These are phyloP conservation scores for Distichodus sexfasciatus DNA, from an alignment of 2,797 vertebrate species.

Conservation along the genomic window DNA sequence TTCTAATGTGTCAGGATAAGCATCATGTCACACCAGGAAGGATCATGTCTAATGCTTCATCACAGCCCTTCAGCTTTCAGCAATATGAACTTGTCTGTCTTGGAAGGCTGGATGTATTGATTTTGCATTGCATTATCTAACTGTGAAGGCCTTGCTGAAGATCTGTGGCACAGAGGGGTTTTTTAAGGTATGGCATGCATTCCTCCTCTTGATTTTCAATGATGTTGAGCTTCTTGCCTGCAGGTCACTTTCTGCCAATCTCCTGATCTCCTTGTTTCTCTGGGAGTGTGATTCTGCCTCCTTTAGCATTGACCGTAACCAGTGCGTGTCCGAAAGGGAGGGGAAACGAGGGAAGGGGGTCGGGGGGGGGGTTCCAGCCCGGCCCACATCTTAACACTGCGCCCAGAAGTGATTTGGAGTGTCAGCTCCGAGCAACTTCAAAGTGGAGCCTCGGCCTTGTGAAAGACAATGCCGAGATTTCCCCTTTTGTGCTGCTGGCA, in stretches of 20 bases:
- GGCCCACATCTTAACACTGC: slow-evolving; percentile 40
- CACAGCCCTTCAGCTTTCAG: slow-evolving; percentile 6
- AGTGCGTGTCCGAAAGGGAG: slow-evolving; percentile 7
- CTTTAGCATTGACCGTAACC: slow-evolving; percentile 24
- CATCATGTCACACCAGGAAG: neutral
- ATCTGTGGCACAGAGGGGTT: slow-evolving; percentile 16
- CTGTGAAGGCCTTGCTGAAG: slow-evolving; percentile 24
- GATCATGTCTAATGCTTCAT: slow-evolving; percentile 4
- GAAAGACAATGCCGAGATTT: slow-evolving; percentile 61
- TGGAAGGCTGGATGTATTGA: slow-evolving; percentile 19
- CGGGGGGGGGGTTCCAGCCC: slow-evolving; percentile 9
- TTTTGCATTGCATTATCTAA: slow-evolving; percentile 34
- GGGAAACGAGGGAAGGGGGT: neutral
- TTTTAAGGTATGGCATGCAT: slow-evolving; percentile 18
- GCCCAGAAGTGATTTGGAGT: slow-evolving; percentile 49
- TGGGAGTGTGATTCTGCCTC: slow-evolving; percentile 22
- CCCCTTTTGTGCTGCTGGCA: slow-evolving; percentile 51
- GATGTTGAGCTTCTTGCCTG: neutral
- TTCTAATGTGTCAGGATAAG: neutral
- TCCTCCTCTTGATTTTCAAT: slow-evolving; percentile 24
- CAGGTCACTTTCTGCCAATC: slow-evolving; percentile 19
- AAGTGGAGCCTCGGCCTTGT: slow-evolving; percentile 51
- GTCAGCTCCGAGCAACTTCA: slow-evolving; percentile 53
- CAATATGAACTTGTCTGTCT: neutral
- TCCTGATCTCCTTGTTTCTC: slow-evolving; percentile 33